Evolutionary conservation across 2,888 invertebrate species (phyloP).

Genomic region (Ornithoptera alexandrae): DNA sequence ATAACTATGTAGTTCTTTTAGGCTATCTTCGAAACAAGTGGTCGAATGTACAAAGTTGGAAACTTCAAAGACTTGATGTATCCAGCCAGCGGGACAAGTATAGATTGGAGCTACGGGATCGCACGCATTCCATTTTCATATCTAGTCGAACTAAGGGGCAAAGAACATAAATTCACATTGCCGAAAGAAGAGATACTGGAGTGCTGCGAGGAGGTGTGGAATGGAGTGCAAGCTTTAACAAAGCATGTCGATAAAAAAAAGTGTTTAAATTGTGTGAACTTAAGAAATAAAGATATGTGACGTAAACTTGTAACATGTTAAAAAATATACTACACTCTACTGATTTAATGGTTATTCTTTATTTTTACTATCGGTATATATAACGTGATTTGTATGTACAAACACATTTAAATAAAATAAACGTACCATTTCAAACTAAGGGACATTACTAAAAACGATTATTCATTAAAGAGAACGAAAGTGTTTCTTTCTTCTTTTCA

Average conservation of each 20-base stretch:
- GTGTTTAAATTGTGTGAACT: conserved; percentile 50
- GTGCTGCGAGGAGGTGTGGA: conserved; percentile 60
- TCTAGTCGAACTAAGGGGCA: conserved; percentile 64
- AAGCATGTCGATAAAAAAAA: conserved; percentile 58
- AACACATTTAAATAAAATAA: conserved; percentile 1
- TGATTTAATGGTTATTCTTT: conserved; percentile 1
- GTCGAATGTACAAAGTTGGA: conserved; percentile 71
- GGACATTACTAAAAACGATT: neutral
- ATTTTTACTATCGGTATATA: conserved; percentile 3
- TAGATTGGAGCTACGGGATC: conserved; percentile 73
- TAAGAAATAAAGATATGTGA: conserved; percentile 33
- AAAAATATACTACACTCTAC: neutral
- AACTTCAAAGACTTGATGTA: conserved; percentile 73
- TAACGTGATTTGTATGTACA: conserved; percentile 6
- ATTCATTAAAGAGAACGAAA: neutral
- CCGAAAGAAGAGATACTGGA: conserved; percentile 61
- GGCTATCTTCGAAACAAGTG: conserved; percentile 66
- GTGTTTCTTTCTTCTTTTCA: neutral
- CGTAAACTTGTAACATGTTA: conserved; percentile 1
- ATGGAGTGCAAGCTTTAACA: conserved; percentile 57
- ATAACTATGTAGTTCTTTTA: conserved; percentile 36
- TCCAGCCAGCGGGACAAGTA: conserved; percentile 66
- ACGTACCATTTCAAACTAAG: neutral
- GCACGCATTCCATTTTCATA: conserved; percentile 70
- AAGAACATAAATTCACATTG: conserved; percentile 57